Evolutionary conservation across 2,797 vertebrate genomes (phyloP).

Genomic region (Meda fulgida): DNA sequence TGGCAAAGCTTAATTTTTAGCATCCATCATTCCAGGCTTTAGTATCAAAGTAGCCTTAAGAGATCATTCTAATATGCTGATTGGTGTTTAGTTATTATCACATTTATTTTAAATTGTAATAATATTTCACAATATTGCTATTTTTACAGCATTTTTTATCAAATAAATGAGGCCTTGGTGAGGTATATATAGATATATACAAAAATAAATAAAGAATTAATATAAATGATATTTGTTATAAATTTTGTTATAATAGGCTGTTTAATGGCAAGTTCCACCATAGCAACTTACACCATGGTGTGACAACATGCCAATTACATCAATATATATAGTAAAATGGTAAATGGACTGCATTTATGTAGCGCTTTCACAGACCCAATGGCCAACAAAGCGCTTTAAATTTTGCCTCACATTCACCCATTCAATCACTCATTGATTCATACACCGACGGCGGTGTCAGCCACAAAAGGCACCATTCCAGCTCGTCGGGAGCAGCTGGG

Average conservation of each 20-base stretch:
- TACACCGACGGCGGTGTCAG: too few relatives aligned
- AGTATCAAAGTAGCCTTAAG: neutral
- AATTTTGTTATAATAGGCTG: neutral
- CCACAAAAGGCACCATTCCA: too few relatives aligned
- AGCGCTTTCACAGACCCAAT: too few relatives aligned
- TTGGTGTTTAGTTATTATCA: too few relatives aligned
- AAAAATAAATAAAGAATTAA: neutral
- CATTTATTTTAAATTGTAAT: too few relatives aligned
- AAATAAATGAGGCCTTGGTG: neutral
- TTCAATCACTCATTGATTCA: too few relatives aligned
- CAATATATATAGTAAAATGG: too few relatives aligned
- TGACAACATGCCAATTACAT: neutral
- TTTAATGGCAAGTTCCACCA: too few relatives aligned
- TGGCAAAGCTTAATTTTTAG: neutral
- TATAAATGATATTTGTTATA: neutral
- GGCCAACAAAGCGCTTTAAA: too few relatives aligned
- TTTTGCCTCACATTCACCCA: too few relatives aligned
- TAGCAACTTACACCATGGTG: conserved; percentile 30
- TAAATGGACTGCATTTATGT: too few relatives aligned
- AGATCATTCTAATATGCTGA: neutral
- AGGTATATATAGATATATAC: neutral
- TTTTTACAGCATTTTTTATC: neutral
- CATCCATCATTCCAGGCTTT: neutral
- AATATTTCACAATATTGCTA: neutral
- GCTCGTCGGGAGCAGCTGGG: too few relatives aligned